Percentiles rank a stretch among this genome's conserved stretches.
Conservation (phyloP, 53 echinoderm and acorn worm species). For the Crossaster papposus region DNA sequence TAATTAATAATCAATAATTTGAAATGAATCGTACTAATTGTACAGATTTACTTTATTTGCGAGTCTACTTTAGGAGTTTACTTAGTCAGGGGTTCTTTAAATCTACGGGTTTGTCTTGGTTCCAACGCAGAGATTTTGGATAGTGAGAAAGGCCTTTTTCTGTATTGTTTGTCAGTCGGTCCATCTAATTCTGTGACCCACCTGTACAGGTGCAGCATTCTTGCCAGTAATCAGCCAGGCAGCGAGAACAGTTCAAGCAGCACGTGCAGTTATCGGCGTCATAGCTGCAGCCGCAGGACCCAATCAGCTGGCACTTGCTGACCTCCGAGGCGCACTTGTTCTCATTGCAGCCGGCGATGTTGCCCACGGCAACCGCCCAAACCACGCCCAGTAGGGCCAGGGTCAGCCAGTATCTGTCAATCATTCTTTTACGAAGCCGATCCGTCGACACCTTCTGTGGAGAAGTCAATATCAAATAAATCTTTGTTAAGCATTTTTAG, state of each 20-base stretch:
- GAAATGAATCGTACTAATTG: background rate
- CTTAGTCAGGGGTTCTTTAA: no score
- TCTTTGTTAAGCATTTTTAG: no score
- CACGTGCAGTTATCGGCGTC: slow-evolving; percentile 83
- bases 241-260: slow-evolving; percentile 85
- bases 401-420: slow-evolving; percentile 55
- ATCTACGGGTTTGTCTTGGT: no score
- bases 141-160: no score
- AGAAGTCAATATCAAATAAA: background rate
- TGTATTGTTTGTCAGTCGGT: background rate
- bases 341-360: slow-evolving; percentile 84
- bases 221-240: slow-evolving; percentile 77
- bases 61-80: no score
- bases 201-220: slow-evolving; percentile 91
- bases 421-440: slow-evolving; percentile 10
- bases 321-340: slow-evolving; percentile 83
- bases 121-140: no score
- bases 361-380: slow-evolving; percentile 64
- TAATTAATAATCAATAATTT: background rate
- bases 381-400: slow-evolving; percentile 45
- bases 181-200: slow-evolving; percentile 57
- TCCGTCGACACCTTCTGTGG: background rate
- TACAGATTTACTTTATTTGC: background rate
- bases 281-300: slow-evolving; percentile 83
- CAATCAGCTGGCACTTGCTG: slow-evolving; percentile 91